Evolutionary conservation across 2,113 vertebrate genomes (phyloP).

Genomic region (Cisticola juncidis): DNA sequence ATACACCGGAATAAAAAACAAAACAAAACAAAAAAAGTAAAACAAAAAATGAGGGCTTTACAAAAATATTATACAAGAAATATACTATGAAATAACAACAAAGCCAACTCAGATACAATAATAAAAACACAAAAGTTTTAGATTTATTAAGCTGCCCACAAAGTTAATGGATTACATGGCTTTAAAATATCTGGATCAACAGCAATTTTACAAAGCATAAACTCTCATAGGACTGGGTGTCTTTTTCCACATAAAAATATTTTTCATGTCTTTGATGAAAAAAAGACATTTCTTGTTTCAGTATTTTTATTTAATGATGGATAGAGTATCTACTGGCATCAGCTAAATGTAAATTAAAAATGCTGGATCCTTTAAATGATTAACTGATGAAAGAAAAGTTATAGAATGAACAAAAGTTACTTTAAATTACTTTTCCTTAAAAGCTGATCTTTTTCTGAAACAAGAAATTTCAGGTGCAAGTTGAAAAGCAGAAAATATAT

Average conservation of each 20-base stretch:
- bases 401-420: conserved; percentile 29
- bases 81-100: conserved; percentile 78
- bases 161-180: conserved; percentile 88
- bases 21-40: conserved; percentile 39
- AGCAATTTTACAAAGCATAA: conserved; percentile 89
- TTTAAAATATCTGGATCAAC: conserved; percentile 86
- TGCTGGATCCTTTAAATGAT: conserved; percentile 71
- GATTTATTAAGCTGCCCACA: conserved; percentile 86
- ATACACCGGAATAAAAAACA: conserved; percentile 79
- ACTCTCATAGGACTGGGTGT: conserved; percentile 74
- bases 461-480: conserved; percentile 80
- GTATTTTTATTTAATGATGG: conserved; percentile 49
- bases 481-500: conserved; percentile 80
- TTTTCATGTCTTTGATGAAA: conserved; percentile 70
- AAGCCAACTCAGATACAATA: conserved; percentile 81
- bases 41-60: conserved; percentile 76
- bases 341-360: conserved; percentile 52
- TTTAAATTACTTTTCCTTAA: conserved; percentile 73
- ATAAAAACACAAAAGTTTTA: conserved; percentile 78
- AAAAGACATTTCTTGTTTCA: conserved; percentile 77
- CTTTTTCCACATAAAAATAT: conserved; percentile 76
- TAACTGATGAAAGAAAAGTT: conserved; percentile 40
- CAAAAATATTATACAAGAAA: conserved; percentile 89
- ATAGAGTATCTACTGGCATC: conserved; percentile 37
- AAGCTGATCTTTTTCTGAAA: conserved; percentile 82